Percentiles rank a stretch among this genome's conserved stretches.
phyloP scores from a whole-genome alignment of 1,140 invertebrate genomes.

The Drosophila auraria region DNA sequence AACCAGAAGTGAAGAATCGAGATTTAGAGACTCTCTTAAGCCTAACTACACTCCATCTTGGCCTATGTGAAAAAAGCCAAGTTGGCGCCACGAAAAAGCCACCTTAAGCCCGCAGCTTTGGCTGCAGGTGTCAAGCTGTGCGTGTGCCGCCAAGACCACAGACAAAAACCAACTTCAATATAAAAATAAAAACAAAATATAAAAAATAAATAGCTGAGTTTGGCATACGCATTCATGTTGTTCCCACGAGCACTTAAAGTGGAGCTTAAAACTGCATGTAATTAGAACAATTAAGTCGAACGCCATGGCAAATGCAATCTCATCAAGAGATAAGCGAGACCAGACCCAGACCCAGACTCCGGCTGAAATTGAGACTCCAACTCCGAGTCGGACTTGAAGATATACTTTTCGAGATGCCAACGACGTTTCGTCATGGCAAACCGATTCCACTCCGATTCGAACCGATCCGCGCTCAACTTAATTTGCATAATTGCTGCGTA shows the following conservation, averaged over 20 bases:
- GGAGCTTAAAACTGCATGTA: constrained; percentile 49
- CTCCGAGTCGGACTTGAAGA: neutral
- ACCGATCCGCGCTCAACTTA: constrained; percentile 65
- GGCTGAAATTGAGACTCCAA: neutral
- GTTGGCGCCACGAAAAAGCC: constrained; percentile 36
- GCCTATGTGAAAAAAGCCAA: neutral
- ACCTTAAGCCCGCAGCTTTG: constrained; percentile 28
- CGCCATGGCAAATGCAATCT: constrained; percentile 56
- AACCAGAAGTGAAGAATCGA: constrained; percentile 23
- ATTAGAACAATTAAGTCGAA: constrained; percentile 79
- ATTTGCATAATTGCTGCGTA: constrained; percentile 84
- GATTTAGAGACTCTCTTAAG: constrained; percentile 2
- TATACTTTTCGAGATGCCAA: constrained; percentile 60
- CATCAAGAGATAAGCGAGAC: constrained; percentile 38
- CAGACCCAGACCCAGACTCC: constrained; percentile 1
- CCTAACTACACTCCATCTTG: constrained; percentile 17
- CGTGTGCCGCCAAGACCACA: constrained; percentile 58
- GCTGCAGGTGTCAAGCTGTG: constrained; percentile 77
- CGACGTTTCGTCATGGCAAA: constrained; percentile 63
- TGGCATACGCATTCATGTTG: constrained; percentile 46
- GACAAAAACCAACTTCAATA: constrained; percentile 4
- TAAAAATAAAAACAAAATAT: neutral
- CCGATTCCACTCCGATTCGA: constrained; percentile 7
- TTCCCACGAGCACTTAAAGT: constrained; percentile 72
- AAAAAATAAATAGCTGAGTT: constrained; percentile 17